phyloP scores from a whole-genome alignment of 2,797 vertebrate species.

The Fistularia commersonii region DNA sequence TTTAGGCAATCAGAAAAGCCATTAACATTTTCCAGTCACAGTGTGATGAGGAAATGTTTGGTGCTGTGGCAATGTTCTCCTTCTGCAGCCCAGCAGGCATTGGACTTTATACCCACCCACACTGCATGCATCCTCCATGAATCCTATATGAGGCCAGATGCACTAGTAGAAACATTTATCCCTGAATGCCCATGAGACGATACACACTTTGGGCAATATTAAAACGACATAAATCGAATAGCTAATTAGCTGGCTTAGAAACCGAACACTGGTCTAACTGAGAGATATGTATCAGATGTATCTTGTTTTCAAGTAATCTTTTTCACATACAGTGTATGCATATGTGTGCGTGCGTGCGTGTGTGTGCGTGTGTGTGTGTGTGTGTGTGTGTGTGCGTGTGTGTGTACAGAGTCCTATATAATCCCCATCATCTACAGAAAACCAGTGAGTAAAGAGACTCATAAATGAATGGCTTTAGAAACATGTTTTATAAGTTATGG shows the following conservation, averaged over 20 bases:
- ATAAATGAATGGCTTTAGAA: conserved; percentile 58
- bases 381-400: no score
- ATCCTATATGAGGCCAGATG: conserved; percentile 37
- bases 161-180: conserved; percentile 42
- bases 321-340: no score
- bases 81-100: conserved; percentile 48
- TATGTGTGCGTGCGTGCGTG: no score
- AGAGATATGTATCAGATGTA: neutral
- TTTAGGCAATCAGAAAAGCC: conserved; percentile 54
- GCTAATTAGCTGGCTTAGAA: conserved; percentile 43
- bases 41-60: conserved; percentile 51
- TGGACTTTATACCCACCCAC: conserved; percentile 39
- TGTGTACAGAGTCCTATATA: conserved; percentile 13
- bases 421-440: conserved; percentile 27
- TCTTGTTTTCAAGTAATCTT: no score
- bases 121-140: conserved; percentile 24
- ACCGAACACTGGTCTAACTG: conserved; percentile 29
- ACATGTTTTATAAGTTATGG: conserved; percentile 57
- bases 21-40: conserved; percentile 58
- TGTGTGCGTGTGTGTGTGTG: no score
- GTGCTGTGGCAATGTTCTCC: conserved; percentile 34
- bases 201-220: conserved; percentile 40
- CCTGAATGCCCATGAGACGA: conserved; percentile 50
- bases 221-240: conserved; percentile 54
- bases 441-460: conserved; percentile 45